Percentiles rank a stretch among this genome's conserved stretches.
These are phyloP conservation scores for Stratiolaelaps scimitus DNA, from an alignment of 1,140 invertebrate species.

Conservation along the genomic window DNA sequence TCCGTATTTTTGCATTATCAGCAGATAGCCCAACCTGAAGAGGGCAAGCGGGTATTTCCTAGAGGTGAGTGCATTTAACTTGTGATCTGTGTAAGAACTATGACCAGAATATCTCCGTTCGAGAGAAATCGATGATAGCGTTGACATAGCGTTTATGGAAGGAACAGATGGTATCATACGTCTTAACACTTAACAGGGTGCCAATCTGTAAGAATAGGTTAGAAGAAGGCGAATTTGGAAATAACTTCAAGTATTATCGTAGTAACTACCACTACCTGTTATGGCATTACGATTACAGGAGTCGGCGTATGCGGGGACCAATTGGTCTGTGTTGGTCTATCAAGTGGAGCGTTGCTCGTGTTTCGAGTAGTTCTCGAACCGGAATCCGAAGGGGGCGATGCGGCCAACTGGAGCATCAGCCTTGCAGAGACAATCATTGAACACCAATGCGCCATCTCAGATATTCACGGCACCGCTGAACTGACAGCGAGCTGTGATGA, in stretches of 20 bases:
- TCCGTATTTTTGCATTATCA: slow-evolving; percentile 19
- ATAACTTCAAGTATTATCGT: no score
- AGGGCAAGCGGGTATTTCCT: slow-evolving; percentile 3
- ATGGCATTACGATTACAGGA: not conserved
- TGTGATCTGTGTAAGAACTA: no score
- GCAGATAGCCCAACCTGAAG: slow-evolving; percentile 16
- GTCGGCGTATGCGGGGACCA: slow-evolving; percentile 1
- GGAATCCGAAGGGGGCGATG: not conserved
- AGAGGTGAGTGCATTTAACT: not conserved
- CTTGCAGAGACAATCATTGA: slow-evolving; percentile 16
- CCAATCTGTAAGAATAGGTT: no score
- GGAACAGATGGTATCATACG: no score
- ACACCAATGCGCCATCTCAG: slow-evolving; percentile 14
- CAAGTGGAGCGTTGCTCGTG: slow-evolving; percentile 2
- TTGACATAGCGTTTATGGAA: no score
- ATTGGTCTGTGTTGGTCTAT: slow-evolving; percentile 3
- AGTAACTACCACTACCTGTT: no score
- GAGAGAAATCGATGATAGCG: no score
- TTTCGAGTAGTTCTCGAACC: not conserved
- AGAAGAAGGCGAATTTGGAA: no score
- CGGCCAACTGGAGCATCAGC: no score
- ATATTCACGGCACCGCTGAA: slow-evolving; percentile 13
- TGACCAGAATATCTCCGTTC: no score
- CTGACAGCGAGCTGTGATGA: slow-evolving; percentile 15
- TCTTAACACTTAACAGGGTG: no score